Percentiles rank a stretch among this genome's conserved stretches.
Evolutionary conservation across 2,888 invertebrate species (phyloP).

Genomic region (Drosophila eohydei): DNA sequence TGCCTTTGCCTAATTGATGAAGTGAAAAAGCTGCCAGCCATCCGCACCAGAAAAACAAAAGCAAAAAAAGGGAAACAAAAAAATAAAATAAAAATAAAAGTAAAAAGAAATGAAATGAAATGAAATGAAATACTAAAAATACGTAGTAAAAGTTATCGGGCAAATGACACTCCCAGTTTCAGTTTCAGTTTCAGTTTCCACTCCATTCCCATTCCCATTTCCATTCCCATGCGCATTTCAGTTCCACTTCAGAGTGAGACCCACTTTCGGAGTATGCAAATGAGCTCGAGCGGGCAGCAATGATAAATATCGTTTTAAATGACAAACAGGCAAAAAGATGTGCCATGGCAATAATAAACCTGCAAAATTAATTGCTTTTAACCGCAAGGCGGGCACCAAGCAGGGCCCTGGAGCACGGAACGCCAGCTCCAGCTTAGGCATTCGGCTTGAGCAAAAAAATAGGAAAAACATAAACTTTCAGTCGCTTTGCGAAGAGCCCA

Average conservation of each 20-base stretch:
- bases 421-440: slow-evolving; percentile 1
- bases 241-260: slow-evolving; percentile 4
- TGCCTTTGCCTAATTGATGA: slow-evolving; percentile 78
- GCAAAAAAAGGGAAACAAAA: background rate
- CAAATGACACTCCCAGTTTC: slow-evolving; percentile 41
- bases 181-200: slow-evolving; percentile 9
- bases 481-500: background rate
- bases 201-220: background rate
- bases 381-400: slow-evolving; percentile 50
- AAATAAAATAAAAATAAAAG: background rate
- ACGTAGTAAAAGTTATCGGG: slow-evolving; percentile 57
- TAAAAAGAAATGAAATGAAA: slow-evolving; percentile 1
- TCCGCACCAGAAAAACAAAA: slow-evolving; percentile 31
- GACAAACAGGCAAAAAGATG: slow-evolving; percentile 64
- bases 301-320: slow-evolving; percentile 76
- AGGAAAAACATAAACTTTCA: too few species aligned
- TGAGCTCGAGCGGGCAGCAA: slow-evolving; percentile 56
- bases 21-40: slow-evolving; percentile 69
- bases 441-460: background rate
- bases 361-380: slow-evolving; percentile 66
- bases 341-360: slow-evolving; percentile 66
- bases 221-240: slow-evolving; percentile 2
- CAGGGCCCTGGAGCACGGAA: slow-evolving; percentile 6
- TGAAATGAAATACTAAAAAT: slow-evolving; percentile 45
- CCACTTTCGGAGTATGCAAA: slow-evolving; percentile 50